phyloP scores from a whole-genome alignment of 2,113 vertebrate genomes.

The Gasterosteus nipponicus region DNA sequence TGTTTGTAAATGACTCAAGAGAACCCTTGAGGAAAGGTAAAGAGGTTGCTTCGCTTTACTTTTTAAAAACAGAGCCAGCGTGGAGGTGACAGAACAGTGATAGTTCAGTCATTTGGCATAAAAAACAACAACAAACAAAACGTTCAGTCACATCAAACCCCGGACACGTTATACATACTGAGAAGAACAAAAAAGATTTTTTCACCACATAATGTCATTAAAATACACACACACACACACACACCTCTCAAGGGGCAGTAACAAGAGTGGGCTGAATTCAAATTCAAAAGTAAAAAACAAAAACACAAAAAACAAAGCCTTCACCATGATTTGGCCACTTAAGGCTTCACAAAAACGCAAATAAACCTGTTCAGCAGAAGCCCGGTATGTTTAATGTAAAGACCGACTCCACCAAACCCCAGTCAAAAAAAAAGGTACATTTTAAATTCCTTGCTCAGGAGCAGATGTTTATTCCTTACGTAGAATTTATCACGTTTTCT shows the following conservation, averaged over 20 bases:
- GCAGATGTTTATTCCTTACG: not conserved
- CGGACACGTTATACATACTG: slow-evolving; percentile 35
- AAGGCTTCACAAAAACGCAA: slow-evolving; percentile 66
- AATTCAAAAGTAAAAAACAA: slow-evolving; percentile 70
- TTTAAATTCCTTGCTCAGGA: not conserved
- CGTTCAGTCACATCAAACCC: slow-evolving; percentile 59
- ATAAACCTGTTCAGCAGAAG: slow-evolving; percentile 9
- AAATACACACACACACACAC: slow-evolving; percentile 17
- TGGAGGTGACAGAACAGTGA: slow-evolving; percentile 41
- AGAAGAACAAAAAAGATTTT: slow-evolving; percentile 5
- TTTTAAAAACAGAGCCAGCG: slow-evolving; percentile 14
- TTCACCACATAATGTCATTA: slow-evolving; percentile 2
- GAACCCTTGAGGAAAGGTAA: not conserved
- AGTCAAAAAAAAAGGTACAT: not conserved
- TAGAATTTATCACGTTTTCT: not conserved
- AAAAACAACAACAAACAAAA: slow-evolving; percentile 49
- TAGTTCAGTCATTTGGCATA: slow-evolving; percentile 70
- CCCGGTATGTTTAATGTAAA: slow-evolving; percentile 15
- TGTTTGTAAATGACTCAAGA: not conserved
- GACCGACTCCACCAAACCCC: slow-evolving; percentile 27
- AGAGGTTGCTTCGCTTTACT: not conserved
- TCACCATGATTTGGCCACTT: slow-evolving; percentile 80
- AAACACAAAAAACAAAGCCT: slow-evolving; percentile 63
- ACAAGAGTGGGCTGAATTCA: slow-evolving; percentile 73
- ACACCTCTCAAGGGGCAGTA: slow-evolving; percentile 71